Conservation (phyloP, 2,888 invertebrate species). For the Beris chalybata region DNA sequence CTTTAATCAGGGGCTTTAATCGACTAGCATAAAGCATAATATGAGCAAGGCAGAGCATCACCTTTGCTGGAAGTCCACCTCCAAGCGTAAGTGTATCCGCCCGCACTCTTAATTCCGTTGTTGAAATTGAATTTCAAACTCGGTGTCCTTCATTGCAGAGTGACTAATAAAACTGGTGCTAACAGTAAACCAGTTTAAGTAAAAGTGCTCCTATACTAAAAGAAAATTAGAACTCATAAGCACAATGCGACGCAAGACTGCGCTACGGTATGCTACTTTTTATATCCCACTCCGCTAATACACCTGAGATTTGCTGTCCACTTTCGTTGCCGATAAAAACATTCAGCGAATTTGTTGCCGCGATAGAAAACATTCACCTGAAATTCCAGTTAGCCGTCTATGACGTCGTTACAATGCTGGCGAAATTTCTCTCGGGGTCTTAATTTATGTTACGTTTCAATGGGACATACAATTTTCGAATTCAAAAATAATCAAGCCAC, state of each 20-base stretch:
- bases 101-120: too few species aligned
- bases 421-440: conserved; percentile 17
- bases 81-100: too few species aligned
- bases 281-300: neutral
- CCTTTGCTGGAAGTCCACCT: too few species aligned
- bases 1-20: too few species aligned
- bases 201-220: too few species aligned
- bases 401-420: conserved; percentile 15
- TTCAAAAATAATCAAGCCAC: neutral
- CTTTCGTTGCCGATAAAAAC: neutral
- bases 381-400: neutral
- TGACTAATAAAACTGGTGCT: conserved; percentile 2
- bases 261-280: neutral
- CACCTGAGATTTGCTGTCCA: neutral
- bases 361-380: conserved; percentile 15
- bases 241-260: neutral
- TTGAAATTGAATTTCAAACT: too few species aligned
- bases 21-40: too few species aligned
- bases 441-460: neutral
- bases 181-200: conserved; percentile 26
- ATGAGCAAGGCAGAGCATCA: too few species aligned
- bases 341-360: conserved; percentile 1
- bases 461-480: conserved; percentile 2
- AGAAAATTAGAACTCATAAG: too few species aligned
- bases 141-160: conserved; percentile 13